Percentiles rank a stretch among this genome's conserved stretches.
phyloP scores from a whole-genome alignment of 2,113 vertebrate genomes.

The Verasper variegatus region DNA sequence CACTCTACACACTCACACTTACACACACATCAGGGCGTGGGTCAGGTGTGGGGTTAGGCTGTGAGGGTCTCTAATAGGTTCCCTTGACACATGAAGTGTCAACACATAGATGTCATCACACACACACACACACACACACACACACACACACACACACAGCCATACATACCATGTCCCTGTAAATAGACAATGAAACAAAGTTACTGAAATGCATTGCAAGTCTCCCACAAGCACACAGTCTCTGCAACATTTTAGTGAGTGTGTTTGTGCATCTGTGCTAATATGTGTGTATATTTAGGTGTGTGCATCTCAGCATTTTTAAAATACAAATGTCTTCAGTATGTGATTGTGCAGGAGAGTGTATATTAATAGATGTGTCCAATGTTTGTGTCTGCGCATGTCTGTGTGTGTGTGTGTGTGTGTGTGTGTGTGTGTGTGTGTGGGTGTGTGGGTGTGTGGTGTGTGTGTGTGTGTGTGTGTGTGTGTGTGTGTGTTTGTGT shows the following conservation, averaged over 20 bases:
- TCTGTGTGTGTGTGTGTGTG: conserved; percentile 23
- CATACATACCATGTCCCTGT: not conserved
- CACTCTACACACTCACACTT: not conserved
- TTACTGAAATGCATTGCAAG: not conserved
- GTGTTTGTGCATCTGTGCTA: not conserved
- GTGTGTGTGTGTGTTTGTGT: conserved; percentile 47
- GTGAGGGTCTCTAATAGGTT: conserved; percentile 79
- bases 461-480: conserved; percentile 47
- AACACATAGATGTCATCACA: conserved; percentile 68
- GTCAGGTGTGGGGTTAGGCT: conserved; percentile 77
- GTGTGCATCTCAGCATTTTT: not conserved
- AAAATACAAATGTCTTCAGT: not conserved
- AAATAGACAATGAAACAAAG: not conserved
- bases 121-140: conserved; percentile 14
- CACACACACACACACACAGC: conserved; percentile 15
- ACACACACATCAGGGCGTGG: conserved; percentile 56
- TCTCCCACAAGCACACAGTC: not conserved
- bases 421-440: conserved; percentile 56
- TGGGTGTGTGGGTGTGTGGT: conserved; percentile 47
- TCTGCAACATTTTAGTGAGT: not conserved
- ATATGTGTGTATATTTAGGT: not conserved
- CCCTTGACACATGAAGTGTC: conserved; percentile 78
- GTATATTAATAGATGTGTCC: conserved; percentile 31
- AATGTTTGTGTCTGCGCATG: conserved; percentile 5
- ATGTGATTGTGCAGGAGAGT: not conserved